Evolutionary conservation across 2,797 vertebrate genomes (phyloP).

Genomic region (Chaenodraco wilsoni): DNA sequence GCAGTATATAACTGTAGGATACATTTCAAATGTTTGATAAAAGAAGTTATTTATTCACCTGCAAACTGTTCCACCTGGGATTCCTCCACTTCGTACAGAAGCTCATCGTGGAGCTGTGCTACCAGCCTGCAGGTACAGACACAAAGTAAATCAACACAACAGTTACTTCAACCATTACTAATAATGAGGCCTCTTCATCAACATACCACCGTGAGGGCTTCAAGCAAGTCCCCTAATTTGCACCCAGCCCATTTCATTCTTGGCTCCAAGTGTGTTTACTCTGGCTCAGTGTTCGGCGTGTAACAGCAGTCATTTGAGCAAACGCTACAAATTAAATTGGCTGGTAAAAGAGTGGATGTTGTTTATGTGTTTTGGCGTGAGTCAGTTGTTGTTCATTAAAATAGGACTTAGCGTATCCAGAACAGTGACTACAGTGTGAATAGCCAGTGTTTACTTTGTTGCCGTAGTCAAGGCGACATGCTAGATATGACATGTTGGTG

Average conservation of each 20-base stretch:
- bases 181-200: not conserved
- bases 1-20: not conserved
- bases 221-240: not conserved
- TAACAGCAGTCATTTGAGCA: slow-evolving; percentile 25
- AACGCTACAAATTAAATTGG: slow-evolving; percentile 34
- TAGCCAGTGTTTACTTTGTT: not conserved
- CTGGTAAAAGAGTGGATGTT: slow-evolving; percentile 20
- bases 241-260: slow-evolving; percentile 8
- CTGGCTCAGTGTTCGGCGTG: slow-evolving; percentile 28
- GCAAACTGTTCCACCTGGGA: slow-evolving; percentile 87
- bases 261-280: slow-evolving; percentile 50
- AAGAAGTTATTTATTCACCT: slow-evolving; percentile 75
- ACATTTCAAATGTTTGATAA: not conserved
- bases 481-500: not conserved
- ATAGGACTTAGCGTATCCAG: not conserved
- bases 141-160: slow-evolving; percentile 4
- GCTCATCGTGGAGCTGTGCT: slow-evolving; percentile 94
- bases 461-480: not conserved
- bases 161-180: not conserved
- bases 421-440: not conserved
- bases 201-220: not conserved
- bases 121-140: slow-evolving; percentile 84
- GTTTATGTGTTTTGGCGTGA: slow-evolving; percentile 28
- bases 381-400: slow-evolving; percentile 19
- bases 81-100: slow-evolving; percentile 93